A percentile compares a stretch with the other conserved stretches of the same genome.
These are phyloP conservation scores for Mungos mungo DNA, from an alignment of 2,113 vertebrate genomes.

Conservation along the genomic window DNA sequence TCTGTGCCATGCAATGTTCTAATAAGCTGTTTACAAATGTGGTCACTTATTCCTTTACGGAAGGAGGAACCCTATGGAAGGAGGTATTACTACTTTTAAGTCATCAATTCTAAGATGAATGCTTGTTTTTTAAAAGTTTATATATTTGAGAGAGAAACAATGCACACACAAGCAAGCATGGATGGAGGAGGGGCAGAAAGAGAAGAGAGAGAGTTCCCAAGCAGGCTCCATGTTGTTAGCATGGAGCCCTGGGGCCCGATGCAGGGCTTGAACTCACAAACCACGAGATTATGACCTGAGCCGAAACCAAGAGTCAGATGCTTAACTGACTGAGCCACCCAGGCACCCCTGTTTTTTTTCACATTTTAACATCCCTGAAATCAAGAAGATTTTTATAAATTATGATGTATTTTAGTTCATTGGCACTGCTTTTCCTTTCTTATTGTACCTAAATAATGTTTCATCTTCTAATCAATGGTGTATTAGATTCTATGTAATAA, in stretches of 20 bases:
- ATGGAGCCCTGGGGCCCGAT: neutral
- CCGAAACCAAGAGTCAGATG: neutral
- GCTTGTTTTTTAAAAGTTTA: too few species aligned
- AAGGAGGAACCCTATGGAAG: neutral
- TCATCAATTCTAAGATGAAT: neutral
- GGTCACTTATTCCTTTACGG: neutral
- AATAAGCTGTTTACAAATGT: constrained; percentile 16
- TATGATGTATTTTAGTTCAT: constrained; percentile 1
- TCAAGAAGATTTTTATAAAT: neutral
- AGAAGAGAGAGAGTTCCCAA: too few species aligned
- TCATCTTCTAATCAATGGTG: neutral
- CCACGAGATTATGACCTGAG: neutral
- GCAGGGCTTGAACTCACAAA: neutral
- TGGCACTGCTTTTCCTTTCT: neutral
- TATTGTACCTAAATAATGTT: constrained; percentile 17
- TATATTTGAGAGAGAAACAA: too few species aligned
- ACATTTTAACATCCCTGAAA: constrained; percentile 50
- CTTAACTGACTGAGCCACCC: neutral
- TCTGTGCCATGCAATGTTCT: neutral
- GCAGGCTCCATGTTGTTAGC: too few species aligned
- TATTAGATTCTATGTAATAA: neutral
- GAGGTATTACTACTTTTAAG: neutral
- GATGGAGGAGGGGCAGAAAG: too few species aligned
- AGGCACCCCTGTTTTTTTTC: neutral
- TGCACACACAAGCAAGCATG: too few species aligned